These are phyloP conservation scores for Cydia strobilella DNA, from an alignment of 1,140 invertebrate genomes.

Conservation along the genomic window DNA sequence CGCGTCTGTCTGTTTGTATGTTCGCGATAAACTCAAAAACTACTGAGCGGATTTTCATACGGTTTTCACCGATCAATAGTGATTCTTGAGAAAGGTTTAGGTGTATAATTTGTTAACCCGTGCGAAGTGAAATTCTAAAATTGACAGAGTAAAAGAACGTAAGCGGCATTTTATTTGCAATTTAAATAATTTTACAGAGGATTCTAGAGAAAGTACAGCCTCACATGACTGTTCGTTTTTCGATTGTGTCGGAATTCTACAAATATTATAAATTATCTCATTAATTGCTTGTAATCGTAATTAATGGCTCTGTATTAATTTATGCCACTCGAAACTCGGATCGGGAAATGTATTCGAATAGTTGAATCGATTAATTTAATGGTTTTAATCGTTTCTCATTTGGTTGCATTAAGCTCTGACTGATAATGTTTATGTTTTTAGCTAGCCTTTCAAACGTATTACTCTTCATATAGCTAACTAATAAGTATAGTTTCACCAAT, in stretches of 20 bases:
- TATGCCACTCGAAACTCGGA: slow-evolving; percentile 44
- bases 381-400: slow-evolving; percentile 18
- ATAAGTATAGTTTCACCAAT: not conserved
- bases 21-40: too few species aligned
- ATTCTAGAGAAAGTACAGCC: not conserved
- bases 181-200: not conserved
- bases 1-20: too few species aligned
- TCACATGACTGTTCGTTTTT: not conserved
- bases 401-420: not conserved
- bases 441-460: not conserved
- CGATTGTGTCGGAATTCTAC: slow-evolving; percentile 39
- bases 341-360: slow-evolving; percentile 41
- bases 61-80: too few species aligned
- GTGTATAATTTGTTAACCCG: too few species aligned
- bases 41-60: too few species aligned
- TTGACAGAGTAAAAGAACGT: not conserved
- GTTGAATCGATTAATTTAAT: slow-evolving; percentile 43
- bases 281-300: slow-evolving; percentile 50
- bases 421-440: not conserved
- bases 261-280: slow-evolving; percentile 54
- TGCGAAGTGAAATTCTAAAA: slow-evolving; percentile 32
- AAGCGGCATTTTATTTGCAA: not conserved
- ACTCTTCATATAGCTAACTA: not conserved
- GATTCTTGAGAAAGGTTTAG: too few species aligned
- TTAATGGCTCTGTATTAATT: slow-evolving; percentile 32